A percentile compares a stretch with the other conserved stretches of the same genome.
phyloP scores from a whole-genome alignment of 2,888 invertebrate genomes.

The Leptinotarsa juncta region DNA sequence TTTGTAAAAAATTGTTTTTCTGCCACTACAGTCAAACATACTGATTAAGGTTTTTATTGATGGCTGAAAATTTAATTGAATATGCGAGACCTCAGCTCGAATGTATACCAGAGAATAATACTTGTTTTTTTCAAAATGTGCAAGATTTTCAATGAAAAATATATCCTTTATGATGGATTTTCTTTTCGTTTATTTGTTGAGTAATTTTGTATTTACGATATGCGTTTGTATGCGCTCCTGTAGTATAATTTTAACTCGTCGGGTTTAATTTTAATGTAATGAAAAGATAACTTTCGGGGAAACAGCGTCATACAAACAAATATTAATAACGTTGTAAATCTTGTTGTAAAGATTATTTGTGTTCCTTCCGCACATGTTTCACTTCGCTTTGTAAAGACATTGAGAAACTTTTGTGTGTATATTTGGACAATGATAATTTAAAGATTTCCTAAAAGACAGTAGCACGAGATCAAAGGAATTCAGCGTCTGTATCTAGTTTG shows the following conservation, averaged over 20 bases:
- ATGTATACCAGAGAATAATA: too few relatives aligned
- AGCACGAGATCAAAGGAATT: conserved; percentile 41
- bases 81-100: too few relatives aligned
- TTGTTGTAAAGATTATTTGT: conserved; percentile 36
- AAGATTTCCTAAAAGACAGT: conserved; percentile 37
- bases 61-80: too few relatives aligned
- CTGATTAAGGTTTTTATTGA: too few relatives aligned
- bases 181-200: too few relatives aligned
- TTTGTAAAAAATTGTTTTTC: too few relatives aligned
- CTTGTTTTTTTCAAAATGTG: too few relatives aligned
- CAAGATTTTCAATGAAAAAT: too few relatives aligned
- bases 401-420: conserved; percentile 37
- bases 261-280: conserved; percentile 33
- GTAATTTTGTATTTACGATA: background rate
- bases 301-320: conserved; percentile 40
- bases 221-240: background rate
- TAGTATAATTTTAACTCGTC: background rate
- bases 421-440: conserved; percentile 36
- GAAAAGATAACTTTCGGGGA: conserved; percentile 38
- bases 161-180: too few relatives aligned
- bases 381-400: conserved; percentile 38
- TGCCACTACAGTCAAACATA: too few relatives aligned
- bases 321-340: conserved; percentile 45
- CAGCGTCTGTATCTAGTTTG: conserved; percentile 22
- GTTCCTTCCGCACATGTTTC: conserved; percentile 41